phyloP scores from a whole-genome alignment of 2,113 vertebrate species.

The Cryptomyrus ogoouensis region DNA sequence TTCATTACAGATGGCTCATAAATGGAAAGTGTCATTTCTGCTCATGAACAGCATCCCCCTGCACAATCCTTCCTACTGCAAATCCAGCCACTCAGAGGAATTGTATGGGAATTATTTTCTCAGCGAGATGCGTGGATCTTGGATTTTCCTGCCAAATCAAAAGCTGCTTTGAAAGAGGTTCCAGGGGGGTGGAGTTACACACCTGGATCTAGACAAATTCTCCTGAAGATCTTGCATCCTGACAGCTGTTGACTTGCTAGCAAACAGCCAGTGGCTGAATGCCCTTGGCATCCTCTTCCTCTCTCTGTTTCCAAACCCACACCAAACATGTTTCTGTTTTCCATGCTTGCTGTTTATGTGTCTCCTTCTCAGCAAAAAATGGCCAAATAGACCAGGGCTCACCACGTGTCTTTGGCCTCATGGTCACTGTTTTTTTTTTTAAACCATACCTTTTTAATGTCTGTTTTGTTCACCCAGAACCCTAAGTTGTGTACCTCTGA shows the following conservation, averaged over 20 bases:
- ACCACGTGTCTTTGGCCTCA: background rate
- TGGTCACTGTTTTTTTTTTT: no score
- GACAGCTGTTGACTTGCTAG: background rate
- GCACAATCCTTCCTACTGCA: background rate
- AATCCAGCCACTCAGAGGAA: background rate
- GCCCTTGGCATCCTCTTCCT: background rate
- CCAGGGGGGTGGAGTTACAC: background rate
- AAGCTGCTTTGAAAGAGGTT: background rate
- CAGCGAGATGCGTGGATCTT: background rate
- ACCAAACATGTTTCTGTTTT: background rate
- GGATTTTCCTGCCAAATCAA: background rate
- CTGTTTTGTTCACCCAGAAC: background rate
- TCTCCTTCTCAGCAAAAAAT: background rate
- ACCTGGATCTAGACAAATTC: background rate
- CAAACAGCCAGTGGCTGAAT: background rate
- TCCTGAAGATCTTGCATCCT: background rate
- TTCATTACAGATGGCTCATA: background rate
- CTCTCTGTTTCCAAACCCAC: background rate
- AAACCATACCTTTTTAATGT: background rate
- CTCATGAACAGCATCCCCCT: background rate
- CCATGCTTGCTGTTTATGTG: background rate
- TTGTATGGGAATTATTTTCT: background rate
- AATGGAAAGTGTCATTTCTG: background rate
- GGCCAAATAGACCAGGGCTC: background rate
- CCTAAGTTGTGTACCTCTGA: background rate